phyloP scores from a whole-genome alignment of 2,797 vertebrate species.

The Graptemys geographica region DNA sequence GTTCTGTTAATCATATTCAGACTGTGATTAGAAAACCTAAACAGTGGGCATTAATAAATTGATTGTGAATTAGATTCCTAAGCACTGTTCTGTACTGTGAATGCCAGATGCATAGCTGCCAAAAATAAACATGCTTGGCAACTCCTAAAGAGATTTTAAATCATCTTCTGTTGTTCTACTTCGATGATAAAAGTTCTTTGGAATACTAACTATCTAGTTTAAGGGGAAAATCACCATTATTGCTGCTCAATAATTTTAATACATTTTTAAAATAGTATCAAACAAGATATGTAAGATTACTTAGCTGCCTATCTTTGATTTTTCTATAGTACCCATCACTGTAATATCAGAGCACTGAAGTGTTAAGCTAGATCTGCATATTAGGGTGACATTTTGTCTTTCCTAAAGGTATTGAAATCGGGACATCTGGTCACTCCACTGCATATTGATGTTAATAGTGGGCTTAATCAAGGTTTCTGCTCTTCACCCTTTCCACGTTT shows the following conservation, averaged over 20 bases:
- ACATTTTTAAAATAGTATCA: background rate
- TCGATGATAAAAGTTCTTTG: background rate
- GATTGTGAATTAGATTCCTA: background rate
- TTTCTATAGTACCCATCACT: background rate
- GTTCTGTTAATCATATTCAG: background rate
- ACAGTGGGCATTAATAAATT: background rate
- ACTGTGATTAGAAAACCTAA: background rate
- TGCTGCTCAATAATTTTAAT: background rate
- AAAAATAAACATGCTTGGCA: background rate
- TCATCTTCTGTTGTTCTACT: background rate
- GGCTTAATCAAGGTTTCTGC: background rate
- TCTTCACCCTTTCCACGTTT: background rate
- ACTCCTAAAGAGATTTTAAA: background rate
- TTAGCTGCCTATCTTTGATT: background rate
- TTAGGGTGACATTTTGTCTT: too few species aligned
- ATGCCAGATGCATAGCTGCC: background rate
- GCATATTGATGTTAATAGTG: background rate
- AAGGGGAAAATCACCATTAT: fast-evolving
- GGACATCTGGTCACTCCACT: background rate
- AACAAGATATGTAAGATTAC: background rate
- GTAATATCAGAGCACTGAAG: background rate
- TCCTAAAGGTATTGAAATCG: too few species aligned
- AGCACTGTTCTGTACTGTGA: background rate
- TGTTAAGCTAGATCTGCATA: background rate
- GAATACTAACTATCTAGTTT: background rate